These are phyloP conservation scores for Squalus acanthias DNA, from an alignment of 2,797 vertebrate genomes.

Conservation along the genomic window DNA sequence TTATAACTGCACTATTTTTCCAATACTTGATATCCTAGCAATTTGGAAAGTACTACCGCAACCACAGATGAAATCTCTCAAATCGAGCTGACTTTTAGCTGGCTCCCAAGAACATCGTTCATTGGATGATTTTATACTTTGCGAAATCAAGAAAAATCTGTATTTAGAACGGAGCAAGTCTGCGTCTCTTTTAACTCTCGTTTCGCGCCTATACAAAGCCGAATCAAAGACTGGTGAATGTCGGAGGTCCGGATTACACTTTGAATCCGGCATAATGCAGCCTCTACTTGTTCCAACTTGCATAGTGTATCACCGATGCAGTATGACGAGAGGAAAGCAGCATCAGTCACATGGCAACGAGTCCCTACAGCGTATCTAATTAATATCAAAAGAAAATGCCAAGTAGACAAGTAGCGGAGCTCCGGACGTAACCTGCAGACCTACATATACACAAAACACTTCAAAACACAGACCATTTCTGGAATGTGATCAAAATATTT, in stretches of 20 bases:
- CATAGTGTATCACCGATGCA: not conserved
- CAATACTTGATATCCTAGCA: not conserved
- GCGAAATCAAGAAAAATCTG: not conserved
- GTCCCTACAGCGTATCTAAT: constrained; percentile 30
- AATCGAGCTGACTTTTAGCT: not conserved
- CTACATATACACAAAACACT: not conserved
- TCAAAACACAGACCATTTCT: not conserved
- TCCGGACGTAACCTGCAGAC: not conserved
- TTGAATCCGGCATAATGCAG: not conserved
- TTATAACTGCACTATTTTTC: not conserved
- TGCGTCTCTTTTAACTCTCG: not conserved
- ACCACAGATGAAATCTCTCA: not conserved
- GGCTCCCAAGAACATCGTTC: not conserved
- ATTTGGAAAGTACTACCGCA: not conserved
- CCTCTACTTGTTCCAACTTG: not conserved
- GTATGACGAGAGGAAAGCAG: not conserved
- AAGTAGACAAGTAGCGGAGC: not conserved
- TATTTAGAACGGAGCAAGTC: not conserved
- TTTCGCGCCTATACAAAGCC: not conserved
- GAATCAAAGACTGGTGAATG: not conserved
- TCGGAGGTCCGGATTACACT: not conserved
- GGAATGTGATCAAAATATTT: not conserved
- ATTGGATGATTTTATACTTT: not conserved
- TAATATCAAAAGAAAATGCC: not conserved
- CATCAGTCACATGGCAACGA: constrained; percentile 4